A percentile compares a stretch with the other conserved stretches of the same genome.
Conservation (phyloP, 2,888 invertebrate species). For the Dicycla oo region DNA sequence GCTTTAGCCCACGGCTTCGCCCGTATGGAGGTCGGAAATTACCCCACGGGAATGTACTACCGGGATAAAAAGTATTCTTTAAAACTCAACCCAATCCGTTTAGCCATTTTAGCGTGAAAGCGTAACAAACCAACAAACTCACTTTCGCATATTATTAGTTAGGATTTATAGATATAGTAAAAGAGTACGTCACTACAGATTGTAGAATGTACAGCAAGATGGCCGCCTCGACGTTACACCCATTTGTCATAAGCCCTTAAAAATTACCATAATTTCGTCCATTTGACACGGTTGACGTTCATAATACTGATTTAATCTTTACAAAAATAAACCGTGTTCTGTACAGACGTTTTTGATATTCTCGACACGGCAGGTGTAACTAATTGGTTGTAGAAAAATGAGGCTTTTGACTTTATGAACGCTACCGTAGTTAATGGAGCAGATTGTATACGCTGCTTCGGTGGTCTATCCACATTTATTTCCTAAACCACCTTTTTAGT, state of each 20-base stretch:
- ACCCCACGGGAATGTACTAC: no score
- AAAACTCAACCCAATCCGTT: no score
- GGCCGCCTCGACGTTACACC: not conserved
- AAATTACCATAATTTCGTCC: slow-evolving; percentile 55
- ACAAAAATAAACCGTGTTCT: slow-evolving; percentile 21
- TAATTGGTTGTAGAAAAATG: not conserved
- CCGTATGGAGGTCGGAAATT: no score
- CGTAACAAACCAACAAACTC: no score
- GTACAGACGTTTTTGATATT: not conserved
- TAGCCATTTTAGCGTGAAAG: no score
- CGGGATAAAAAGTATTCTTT: no score
- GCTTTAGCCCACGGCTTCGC: no score
- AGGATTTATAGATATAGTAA: not conserved
- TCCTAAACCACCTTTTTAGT: not conserved
- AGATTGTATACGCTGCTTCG: not conserved
- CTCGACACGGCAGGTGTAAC: slow-evolving; percentile 3
- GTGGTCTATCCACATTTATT: not conserved
- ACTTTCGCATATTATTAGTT: no score
- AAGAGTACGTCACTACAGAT: not conserved
- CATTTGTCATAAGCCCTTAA: slow-evolving; percentile 31
- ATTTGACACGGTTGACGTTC: slow-evolving; percentile 39
- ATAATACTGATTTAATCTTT: slow-evolving; percentile 9
- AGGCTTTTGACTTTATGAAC: not conserved
- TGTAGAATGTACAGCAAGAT: slow-evolving; percentile 1
- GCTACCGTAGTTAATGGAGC: not conserved